Conservation (phyloP, 2,888 invertebrate species). For the Acronicta psi region DNA sequence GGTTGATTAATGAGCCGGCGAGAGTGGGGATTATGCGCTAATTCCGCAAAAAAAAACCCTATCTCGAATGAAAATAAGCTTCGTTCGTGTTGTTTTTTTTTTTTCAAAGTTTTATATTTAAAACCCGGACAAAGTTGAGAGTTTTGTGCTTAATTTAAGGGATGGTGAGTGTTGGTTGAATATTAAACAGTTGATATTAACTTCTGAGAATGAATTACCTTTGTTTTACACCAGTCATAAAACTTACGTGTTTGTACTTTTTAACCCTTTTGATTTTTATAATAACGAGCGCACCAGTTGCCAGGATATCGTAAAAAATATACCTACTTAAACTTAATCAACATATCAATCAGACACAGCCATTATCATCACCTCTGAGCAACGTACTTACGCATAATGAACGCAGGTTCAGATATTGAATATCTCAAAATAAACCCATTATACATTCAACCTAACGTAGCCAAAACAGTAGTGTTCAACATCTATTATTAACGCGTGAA, state of each 20-base stretch:
- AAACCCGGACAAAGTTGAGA: conserved; percentile 56
- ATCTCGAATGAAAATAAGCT: conserved; percentile 61
- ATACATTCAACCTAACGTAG: not conserved
- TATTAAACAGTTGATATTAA: conserved; percentile 67
- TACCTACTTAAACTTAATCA: too few relatives aligned
- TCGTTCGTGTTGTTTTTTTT: conserved; percentile 36
- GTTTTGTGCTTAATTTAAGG: conserved; percentile 61
- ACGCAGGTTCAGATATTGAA: too few relatives aligned
- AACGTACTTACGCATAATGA: too few relatives aligned
- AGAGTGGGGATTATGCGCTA: conserved; percentile 73
- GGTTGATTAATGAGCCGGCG: conserved; percentile 78
- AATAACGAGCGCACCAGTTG: not conserved
- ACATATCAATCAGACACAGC: too few relatives aligned
- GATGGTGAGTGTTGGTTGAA: conserved; percentile 62
- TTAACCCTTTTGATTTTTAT: not conserved
- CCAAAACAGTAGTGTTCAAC: conserved; percentile 2
- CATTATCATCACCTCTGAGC: too few relatives aligned
- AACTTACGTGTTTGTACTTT: conserved; percentile 43
- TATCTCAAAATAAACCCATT: not conserved
- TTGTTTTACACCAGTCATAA: conserved; percentile 51
- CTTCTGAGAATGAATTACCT: conserved; percentile 53
- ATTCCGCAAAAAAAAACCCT: conserved; percentile 71
- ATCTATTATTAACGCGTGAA: conserved; percentile 12
- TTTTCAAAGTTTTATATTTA: conserved; percentile 66
- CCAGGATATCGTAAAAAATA: not conserved